Evolutionary conservation across 2,888 invertebrate species (phyloP).

Genomic region (Eristalinus sepulchralis): DNA sequence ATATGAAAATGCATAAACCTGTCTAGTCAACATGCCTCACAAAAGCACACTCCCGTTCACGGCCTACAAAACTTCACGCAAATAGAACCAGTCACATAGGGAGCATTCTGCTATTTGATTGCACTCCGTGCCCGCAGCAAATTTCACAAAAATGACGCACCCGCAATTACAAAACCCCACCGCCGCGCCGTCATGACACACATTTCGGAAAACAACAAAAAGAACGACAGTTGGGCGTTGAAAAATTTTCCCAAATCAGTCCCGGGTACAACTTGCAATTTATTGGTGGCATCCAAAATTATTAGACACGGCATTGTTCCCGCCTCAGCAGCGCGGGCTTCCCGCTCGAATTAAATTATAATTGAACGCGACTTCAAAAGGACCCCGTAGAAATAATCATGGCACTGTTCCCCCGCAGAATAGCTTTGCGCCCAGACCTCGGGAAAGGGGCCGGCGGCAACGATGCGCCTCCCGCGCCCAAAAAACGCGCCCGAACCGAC

Average conservation of each 20-base stretch:
- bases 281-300: background rate
- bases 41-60: background rate
- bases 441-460: background rate
- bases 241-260: background rate
- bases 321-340: background rate
- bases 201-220: background rate
- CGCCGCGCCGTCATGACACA: background rate
- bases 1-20: background rate
- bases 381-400: background rate
- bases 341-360: slow-evolving; percentile 17
- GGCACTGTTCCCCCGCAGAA: background rate
- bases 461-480: background rate
- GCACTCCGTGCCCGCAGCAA: background rate
- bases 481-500: slow-evolving; percentile 6
- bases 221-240: background rate
- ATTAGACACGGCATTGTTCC: background rate
- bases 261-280: background rate
- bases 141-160: background rate
- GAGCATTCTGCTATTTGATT: background rate
- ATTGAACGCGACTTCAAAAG: slow-evolving; percentile 6
- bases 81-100: background rate
- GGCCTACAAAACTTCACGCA: background rate
- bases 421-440: background rate
- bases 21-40: background rate
- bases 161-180: background rate